phyloP scores from a whole-genome alignment of 2,888 invertebrate species.

The Cheilosia impressa region DNA sequence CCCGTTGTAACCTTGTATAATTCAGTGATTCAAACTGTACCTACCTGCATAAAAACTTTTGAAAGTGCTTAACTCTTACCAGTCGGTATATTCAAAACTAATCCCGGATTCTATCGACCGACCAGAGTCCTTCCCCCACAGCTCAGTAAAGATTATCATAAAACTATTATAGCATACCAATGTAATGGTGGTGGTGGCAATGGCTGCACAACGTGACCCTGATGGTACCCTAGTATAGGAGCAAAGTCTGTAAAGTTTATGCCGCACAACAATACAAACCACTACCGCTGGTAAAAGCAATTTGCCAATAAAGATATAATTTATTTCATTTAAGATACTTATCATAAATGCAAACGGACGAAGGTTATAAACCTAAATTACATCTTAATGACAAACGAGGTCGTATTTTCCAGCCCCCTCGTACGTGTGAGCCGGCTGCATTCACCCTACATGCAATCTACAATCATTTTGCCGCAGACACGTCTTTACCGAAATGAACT shows the following conservation, averaged over 20 bases:
- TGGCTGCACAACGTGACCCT: conserved; percentile 38
- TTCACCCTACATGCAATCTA: not conserved
- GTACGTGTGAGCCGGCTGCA: not conserved
- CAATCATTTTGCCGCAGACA: conserved; percentile 16
- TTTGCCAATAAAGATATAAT: conserved; percentile 70
- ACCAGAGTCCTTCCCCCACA: not conserved
- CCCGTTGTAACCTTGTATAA: conserved; percentile 39
- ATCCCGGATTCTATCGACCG: conserved; percentile 48
- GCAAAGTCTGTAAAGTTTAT: conserved; percentile 29
- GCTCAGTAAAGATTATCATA: conserved; percentile 7
- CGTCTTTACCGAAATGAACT: conserved; percentile 22
- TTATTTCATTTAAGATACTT: conserved; percentile 66
- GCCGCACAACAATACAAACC: conserved; percentile 21
- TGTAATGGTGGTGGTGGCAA: not conserved
- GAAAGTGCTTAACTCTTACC: conserved; percentile 30
- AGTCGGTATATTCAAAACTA: conserved; percentile 24
- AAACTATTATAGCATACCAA: conserved; percentile 8
- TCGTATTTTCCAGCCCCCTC: conserved; percentile 4
- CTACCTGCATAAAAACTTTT: conserved; percentile 40
- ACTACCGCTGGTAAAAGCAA: conserved; percentile 49
- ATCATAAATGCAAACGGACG: conserved; percentile 50
- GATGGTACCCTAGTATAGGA: not conserved
- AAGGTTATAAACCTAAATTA: conserved; percentile 45
- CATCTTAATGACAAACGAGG: conserved; percentile 43
- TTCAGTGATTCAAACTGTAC: conserved; percentile 1